Evolutionary conservation across 2,113 vertebrate species (phyloP).

Genomic region (Columba janthina): DNA sequence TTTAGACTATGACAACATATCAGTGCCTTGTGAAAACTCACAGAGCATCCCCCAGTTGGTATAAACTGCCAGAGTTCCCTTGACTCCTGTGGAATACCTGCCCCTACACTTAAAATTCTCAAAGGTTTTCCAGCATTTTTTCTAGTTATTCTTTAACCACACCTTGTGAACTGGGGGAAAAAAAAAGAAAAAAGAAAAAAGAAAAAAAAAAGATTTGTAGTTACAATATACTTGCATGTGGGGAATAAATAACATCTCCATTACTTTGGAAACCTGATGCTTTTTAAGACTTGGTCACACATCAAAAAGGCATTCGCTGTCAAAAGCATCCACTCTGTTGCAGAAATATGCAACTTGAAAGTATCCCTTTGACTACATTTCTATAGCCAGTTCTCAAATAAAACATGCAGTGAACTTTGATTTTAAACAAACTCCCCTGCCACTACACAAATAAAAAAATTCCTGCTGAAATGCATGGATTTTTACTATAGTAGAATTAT

Average conservation of each 20-base stretch:
- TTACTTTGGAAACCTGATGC: not conserved
- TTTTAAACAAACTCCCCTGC: not conserved
- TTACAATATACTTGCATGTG: not conserved
- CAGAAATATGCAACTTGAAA: not conserved
- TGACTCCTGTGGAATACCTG: not conserved
- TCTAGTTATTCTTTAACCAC: not conserved
- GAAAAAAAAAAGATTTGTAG: not conserved
- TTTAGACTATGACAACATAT: not conserved
- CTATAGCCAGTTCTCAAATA: not conserved
- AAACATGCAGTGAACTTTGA: not conserved
- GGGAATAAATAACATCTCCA: not conserved
- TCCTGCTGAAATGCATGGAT: not conserved
- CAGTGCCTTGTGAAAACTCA: not conserved
- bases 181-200: too few species aligned
- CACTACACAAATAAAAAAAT: not conserved
- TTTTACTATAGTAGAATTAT: constrained; percentile 13
- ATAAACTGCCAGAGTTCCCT: not conserved
- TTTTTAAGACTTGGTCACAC: not conserved
- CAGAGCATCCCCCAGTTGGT: not conserved
- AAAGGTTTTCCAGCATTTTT: not conserved
- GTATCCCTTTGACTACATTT: not conserved
- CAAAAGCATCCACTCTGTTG: not conserved
- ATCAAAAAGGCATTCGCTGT: not conserved
- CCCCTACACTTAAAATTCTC: not conserved
- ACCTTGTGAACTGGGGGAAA: not conserved